Base-by-base conservation (phyloP, 1,140 invertebrate species). In the Gerris buenoi region DNA sequence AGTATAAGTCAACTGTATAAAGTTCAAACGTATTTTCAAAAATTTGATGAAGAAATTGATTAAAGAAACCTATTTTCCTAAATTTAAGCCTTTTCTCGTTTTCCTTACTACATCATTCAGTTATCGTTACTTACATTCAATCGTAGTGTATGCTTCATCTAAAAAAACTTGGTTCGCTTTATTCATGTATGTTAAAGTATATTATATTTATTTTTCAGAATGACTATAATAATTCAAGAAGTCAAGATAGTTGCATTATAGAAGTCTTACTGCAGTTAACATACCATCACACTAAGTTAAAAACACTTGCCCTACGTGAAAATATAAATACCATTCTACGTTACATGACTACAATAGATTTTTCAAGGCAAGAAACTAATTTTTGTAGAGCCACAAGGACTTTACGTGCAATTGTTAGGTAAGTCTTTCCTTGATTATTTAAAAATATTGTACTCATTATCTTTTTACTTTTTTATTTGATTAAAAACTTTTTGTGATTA, bases 301-400 rank as follows among this genome's bases (percentile, higher is more conserved):
- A 27, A 33, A 65, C 67, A 15, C 27, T 70, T 26, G 67, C 68
- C 5, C 25, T 27, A 13, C 66, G 65, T 26, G 58, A n/a, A 1
- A 68, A 65, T 1, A 67, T 70, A 18, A 33, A 58, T 13, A 69
- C 70, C n/a, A 28, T 70, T 25, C 65, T 70, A 2, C 63, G 67
- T 25, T 70, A 70, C 26, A 64, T 70, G 27, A 65, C 63, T n/a
- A 23, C 61, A 18, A 26, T 70, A 1, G 62, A 58, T 3, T 64
- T 68, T 26, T 61, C 68, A 28, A 60, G 65, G 15, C 61, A 65
- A 14, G 27, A 57, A 25, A 26, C 26, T 25, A 66, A 69, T 28
- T 69, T 66, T 65, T 14, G 65, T 13, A 67, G 67, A 28, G 70
- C 70, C 10, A 63, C 65, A 1, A 65, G 60, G 58, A 57, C 68